These are phyloP conservation scores for Phorcus lineatus DNA, from an alignment of 2,888 invertebrate species.

Conservation along the genomic window DNA sequence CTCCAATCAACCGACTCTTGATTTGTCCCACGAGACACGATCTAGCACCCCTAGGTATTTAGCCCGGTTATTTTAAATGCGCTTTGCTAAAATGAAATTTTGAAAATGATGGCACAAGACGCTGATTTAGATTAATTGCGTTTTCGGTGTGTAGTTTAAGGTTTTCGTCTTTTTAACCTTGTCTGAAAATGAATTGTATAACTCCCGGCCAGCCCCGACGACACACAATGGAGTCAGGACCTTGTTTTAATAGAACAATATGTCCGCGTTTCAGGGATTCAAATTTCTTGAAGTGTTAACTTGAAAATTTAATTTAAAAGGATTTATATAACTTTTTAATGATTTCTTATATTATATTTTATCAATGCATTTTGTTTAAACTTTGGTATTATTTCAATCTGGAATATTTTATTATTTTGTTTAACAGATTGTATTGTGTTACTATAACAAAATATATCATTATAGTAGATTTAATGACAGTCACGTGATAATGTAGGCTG, in stretches of 20 bases:
- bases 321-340: neutral
- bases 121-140: conserved; percentile 1
- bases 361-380: no score
- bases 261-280: neutral
- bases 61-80: conserved; percentile 2
- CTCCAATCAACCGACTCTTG: neutral
- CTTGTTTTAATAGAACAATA: neutral
- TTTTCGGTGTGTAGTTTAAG: neutral
- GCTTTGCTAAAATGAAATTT: conserved; percentile 9
- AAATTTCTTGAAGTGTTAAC: neutral
- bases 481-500: no score
- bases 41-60: neutral
- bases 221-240: neutral
- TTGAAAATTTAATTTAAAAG: neutral
- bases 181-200: neutral
- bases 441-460: no score
- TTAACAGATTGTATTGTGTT: no score
- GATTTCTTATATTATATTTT: neutral
- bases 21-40: neutral
- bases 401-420: no score
- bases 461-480: no score
- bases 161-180: neutral
- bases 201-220: neutral
- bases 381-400: no score
- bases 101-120: neutral